phyloP scores from a whole-genome alignment of 1,140 invertebrate genomes.

The Macrotrachela quadricornifera region DNA sequence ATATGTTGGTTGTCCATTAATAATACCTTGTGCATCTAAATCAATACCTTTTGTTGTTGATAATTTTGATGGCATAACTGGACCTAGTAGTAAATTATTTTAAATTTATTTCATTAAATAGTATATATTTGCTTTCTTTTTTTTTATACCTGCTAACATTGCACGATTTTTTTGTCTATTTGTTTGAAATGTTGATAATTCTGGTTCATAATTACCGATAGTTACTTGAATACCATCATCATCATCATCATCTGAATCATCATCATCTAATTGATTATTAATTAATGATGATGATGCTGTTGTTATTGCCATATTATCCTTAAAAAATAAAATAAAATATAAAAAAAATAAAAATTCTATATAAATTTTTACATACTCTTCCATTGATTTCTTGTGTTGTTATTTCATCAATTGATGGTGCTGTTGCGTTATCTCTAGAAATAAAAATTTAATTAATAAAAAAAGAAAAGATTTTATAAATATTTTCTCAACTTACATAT shows the following conservation, averaged over 20 bases:
- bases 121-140: too few relatives aligned
- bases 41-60: constrained; percentile 21
- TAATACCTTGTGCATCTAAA: constrained; percentile 43
- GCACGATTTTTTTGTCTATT: neutral
- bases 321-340: too few relatives aligned
- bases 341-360: too few relatives aligned
- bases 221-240: neutral
- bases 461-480: neutral
- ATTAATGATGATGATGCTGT: too few relatives aligned
- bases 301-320: too few relatives aligned
- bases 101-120: too few relatives aligned
- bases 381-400: neutral
- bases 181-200: neutral
- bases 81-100: too few relatives aligned
- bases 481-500: neutral
- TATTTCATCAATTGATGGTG: neutral
- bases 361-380: neutral
- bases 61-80: too few relatives aligned
- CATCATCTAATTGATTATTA: too few relatives aligned
- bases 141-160: neutral
- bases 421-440: neutral
- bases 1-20: constrained; percentile 72
- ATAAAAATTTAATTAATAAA: neutral
- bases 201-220: neutral
- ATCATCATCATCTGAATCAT: neutral